Evolutionary conservation across 2,113 vertebrate genomes (phyloP), one percentile per base, ranked within the genome.

Genomic region (Pachyramphus minor): DNA sequence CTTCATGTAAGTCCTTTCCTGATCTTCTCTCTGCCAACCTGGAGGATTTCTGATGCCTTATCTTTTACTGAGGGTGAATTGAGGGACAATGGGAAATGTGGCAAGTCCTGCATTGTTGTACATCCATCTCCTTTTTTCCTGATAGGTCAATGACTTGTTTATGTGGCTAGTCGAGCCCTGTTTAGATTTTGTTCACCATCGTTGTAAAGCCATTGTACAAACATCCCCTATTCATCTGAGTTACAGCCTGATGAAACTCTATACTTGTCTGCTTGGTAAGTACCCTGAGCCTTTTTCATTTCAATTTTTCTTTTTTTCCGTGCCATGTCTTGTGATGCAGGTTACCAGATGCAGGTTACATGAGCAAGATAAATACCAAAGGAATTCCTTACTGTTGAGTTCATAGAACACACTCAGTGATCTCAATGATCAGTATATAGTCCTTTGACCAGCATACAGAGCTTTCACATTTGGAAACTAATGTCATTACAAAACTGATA

Each of bases 131-230:
- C 60, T 74, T 96, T 90, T 97, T 81, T 97, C 30, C 74, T 97
- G 95, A 85, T 89, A 99, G 99, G 95, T 99, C 63, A 78, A 96
- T 76, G 98, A 98, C 91, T 94, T 99, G 96, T 99, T 99, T 94
- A 96, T 98, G 94, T 99, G 99, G 99, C 97, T 99, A 4, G 91
- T 99, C 35, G 98, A 99, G 77, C 99, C 99, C 18, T 99, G 98
- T 87, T 96, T 99, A 96, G 98, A 99, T 20, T 99, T 99, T 74
- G 91, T 98, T 96, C 94, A 97, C 25, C 95, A 93, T 39, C 94
- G 98, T 2, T 99, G 99, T 97, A 98, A 97, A 87, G 98, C 98
- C 84, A 45, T 99, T 45, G 97, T 99, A n/a, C 98, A 98, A 84
- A 99, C 99, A 0, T 99, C 99, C 68, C 93, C 98, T 45, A 97